phyloP scores from a whole-genome alignment of 2,888 invertebrate genomes.

The Pseudococcus jackbeardsleyi region DNA sequence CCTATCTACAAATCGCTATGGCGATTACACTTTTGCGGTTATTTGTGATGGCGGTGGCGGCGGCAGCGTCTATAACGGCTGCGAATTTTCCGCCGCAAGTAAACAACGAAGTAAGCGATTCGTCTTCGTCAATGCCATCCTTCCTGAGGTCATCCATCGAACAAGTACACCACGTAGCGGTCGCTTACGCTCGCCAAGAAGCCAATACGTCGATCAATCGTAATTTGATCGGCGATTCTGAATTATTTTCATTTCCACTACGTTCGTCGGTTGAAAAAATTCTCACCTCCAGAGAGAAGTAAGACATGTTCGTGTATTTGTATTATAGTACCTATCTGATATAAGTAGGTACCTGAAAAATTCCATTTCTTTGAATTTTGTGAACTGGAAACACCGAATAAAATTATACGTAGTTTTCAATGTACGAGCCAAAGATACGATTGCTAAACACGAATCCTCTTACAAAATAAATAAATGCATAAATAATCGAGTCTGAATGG shows the following conservation, averaged over 20 bases:
- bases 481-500: no score
- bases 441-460: no score
- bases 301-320: background rate
- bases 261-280: slow-evolving; percentile 61
- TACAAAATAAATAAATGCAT: no score
- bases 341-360: no score
- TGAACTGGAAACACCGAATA: no score
- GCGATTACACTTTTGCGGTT: no score
- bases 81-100: no score
- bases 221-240: background rate
- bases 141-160: slow-evolving; percentile 46
- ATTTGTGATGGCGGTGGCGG: background rate
- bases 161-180: slow-evolving; percentile 35
- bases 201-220: background rate
- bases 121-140: background rate
- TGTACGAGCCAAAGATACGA: no score
- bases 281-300: slow-evolving; percentile 55
- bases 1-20: no score
- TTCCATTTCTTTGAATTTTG: no score
- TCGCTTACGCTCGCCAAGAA: background rate
- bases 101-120: background rate
- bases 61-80: background rate
- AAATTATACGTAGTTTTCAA: no score
- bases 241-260: slow-evolving; percentile 44
- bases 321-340: no score